A percentile compares a stretch with the other conserved stretches of the same genome.
These are phyloP conservation scores for Furcifer pardalis DNA, from an alignment of 2,797 vertebrate genomes.

Conservation along the genomic window DNA sequence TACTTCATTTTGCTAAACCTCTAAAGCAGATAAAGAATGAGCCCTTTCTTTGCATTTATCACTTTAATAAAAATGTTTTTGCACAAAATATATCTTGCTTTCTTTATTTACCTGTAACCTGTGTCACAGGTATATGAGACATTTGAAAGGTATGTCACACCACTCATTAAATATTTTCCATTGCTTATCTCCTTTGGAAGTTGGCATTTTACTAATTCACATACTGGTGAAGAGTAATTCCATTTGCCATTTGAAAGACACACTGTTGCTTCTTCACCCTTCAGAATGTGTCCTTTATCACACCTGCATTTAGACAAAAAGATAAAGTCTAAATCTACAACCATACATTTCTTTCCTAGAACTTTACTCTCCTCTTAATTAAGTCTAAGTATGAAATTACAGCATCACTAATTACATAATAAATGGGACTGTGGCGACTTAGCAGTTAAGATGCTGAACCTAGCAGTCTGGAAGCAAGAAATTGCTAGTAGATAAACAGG, in stretches of 20 bases:
- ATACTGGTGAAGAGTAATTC: conserved; percentile 83
- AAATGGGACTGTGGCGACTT: too few relatives aligned
- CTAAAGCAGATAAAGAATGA: background rate
- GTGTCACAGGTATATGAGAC: conserved; percentile 84
- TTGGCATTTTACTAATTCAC: conserved; percentile 87
- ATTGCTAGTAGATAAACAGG: too few relatives aligned
- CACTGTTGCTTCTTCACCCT: conserved; percentile 83
- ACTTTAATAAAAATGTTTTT: background rate
- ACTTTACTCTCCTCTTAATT: background rate
- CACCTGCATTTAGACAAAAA: conserved; percentile 80
- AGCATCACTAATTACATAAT: too few relatives aligned
- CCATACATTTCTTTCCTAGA: background rate
- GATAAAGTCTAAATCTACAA: conserved; percentile 7
- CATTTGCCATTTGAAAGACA: conserved; percentile 88
- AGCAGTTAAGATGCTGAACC: too few relatives aligned
- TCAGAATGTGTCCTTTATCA: conserved; percentile 83
- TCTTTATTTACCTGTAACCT: conserved; percentile 90
- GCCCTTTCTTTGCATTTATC: background rate
- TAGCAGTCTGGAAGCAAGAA: too few relatives aligned
- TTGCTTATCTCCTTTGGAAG: conserved; percentile 79
- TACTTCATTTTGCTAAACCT: background rate
- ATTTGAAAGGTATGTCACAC: conserved; percentile 86
- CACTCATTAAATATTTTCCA: conserved; percentile 80
- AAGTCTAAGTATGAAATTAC: background rate
- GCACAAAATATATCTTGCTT: rapidly evolving